A percentile compares a stretch with the other conserved stretches of the same genome.
Conservation (phyloP, 2,888 invertebrate species). For the Cephus runcator region DNA sequence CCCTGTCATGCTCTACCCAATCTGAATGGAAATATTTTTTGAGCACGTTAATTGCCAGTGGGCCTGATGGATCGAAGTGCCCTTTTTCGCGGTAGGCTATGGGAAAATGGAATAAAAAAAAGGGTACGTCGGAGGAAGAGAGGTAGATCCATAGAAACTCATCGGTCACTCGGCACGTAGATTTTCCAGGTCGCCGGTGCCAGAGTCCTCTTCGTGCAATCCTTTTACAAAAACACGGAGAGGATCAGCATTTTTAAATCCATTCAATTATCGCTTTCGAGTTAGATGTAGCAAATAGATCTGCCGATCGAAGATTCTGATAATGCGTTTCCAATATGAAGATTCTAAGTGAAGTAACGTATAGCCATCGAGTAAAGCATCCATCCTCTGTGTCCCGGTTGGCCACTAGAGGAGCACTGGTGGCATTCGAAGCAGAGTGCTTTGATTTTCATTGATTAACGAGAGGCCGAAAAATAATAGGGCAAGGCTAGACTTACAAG, state of each 20-base stretch:
- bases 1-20: background rate
- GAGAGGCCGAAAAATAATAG: slow-evolving; percentile 1
- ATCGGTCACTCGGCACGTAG: background rate
- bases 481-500: background rate
- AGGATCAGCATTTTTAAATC: background rate
- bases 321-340: slow-evolving; percentile 25
- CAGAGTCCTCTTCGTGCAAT: background rate
- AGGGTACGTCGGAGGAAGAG: background rate
- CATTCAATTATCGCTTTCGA: background rate
- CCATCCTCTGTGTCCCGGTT: background rate
- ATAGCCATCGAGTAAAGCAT: slow-evolving; percentile 8
- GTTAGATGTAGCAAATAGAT: slow-evolving; percentile 14
- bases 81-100: background rate
- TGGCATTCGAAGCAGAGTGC: slow-evolving; percentile 21
- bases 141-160: background rate
- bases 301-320: slow-evolving; percentile 15
- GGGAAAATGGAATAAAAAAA: background rate
- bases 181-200: background rate
- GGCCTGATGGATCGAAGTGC: background rate
- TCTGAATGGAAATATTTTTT: background rate
- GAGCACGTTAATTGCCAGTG: background rate
- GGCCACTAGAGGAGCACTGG: background rate
- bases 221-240: background rate
- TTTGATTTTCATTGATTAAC: slow-evolving; percentile 22
- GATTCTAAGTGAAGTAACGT: slow-evolving; percentile 41